Percentiles rank a stretch among this genome's conserved stretches.
Evolutionary conservation across 2,888 invertebrate genomes (phyloP).

Genomic region (Lampropteryx suffumata): DNA sequence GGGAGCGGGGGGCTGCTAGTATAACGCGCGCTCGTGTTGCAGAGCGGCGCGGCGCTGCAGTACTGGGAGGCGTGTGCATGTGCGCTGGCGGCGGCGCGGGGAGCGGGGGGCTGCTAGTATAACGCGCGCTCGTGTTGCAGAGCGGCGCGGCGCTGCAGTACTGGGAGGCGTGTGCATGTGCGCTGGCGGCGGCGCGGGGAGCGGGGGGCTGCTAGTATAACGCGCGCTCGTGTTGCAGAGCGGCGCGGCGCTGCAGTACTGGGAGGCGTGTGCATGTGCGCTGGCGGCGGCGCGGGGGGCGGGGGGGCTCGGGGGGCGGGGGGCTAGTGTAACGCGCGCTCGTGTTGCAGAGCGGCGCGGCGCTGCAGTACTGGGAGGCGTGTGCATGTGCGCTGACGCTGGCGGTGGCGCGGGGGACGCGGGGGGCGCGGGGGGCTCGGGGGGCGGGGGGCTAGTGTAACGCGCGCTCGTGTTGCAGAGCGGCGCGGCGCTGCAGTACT

Average conservation of each 20-base stretch:
- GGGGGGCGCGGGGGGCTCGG: not conserved
- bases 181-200: conserved; percentile 34
- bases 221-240: conserved; percentile 5
- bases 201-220: not conserved
- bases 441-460: not conserved
- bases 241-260: conserved; percentile 42
- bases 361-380: conserved; percentile 53
- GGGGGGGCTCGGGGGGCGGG: not conserved
- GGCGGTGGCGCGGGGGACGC: conserved; percentile 13
- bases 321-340: not conserved
- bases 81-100: conserved; percentile 38
- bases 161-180: conserved; percentile 54
- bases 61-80: conserved; percentile 55
- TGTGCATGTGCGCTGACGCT: conserved; percentile 45
- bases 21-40: not conserved
- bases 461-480: conserved; percentile 5
- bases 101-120: not conserved
- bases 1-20: not conserved
- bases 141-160: conserved; percentile 39
- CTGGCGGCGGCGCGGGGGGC: conserved; percentile 27
- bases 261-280: conserved; percentile 54
- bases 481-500: conserved; percentile 42
- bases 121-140: not conserved
- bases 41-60: conserved; percentile 34
- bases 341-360: conserved; percentile 18